A percentile compares a stretch with the other conserved stretches of the same genome.
Evolutionary conservation across 2,888 invertebrate genomes (phyloP).

Genomic region (Ellobium chinense): DNA sequence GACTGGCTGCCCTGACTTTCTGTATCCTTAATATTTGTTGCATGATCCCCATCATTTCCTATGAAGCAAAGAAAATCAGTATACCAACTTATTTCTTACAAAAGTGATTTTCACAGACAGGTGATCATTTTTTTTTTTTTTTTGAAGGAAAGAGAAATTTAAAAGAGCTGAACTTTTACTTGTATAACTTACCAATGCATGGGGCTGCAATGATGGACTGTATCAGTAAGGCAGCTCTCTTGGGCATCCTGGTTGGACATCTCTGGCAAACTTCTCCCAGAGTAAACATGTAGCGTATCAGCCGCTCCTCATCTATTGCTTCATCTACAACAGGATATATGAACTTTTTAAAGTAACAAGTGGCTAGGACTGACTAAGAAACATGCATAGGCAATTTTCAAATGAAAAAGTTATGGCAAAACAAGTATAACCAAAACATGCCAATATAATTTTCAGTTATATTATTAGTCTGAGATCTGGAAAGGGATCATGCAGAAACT

Average conservation of each 20-base stretch:
- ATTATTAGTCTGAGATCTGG: too few species aligned
- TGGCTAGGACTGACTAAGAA: too few species aligned
- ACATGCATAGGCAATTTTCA: too few species aligned
- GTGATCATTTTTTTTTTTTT: too few species aligned
- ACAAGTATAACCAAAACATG: too few species aligned
- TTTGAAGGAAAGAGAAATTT: background rate
- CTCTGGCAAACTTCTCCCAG: constrained; percentile 79
- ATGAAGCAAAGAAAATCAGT: background rate
- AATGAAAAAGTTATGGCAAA: too few species aligned
- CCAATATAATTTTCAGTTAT: too few species aligned
- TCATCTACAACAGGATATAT: too few species aligned
- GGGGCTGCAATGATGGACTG: constrained; percentile 77
- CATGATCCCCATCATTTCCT: constrained; percentile 16
- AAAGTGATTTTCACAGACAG: too few species aligned
- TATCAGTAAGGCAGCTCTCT: constrained; percentile 77
- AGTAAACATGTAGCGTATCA: constrained; percentile 77
- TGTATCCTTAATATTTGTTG: background rate
- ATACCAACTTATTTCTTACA: too few species aligned
- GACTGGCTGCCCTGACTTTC: background rate
- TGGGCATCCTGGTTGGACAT: constrained; percentile 77
- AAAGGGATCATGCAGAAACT: too few species aligned
- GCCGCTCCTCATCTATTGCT: constrained; percentile 74
- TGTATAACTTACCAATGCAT: constrained; percentile 43
- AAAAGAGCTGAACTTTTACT: background rate
- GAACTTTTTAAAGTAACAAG: too few species aligned